Conservation (phyloP, 2,797 vertebrate genomes). For the Champsocephalus esox region DNA sequence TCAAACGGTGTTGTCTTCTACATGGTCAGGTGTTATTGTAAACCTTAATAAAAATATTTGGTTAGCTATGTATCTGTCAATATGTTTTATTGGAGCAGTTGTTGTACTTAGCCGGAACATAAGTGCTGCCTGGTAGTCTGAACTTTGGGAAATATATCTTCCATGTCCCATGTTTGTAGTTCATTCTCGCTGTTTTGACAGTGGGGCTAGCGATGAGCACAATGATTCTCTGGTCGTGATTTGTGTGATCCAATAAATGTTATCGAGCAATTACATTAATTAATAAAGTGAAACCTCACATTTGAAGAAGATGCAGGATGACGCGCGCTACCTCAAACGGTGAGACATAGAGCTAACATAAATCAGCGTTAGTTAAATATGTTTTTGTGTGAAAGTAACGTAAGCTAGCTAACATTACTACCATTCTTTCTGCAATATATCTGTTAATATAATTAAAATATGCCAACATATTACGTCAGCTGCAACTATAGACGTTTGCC, state of each 20-base stretch:
- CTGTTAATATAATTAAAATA: neutral
- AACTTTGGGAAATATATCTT: rapidly evolving
- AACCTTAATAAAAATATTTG: neutral
- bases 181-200: neutral
- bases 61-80: neutral
- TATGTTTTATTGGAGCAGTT: too few species aligned
- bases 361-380: neutral
- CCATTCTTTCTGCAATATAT: neutral
- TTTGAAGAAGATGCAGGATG: slow-evolving; percentile 74
- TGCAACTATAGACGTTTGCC: neutral
- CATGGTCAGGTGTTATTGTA: neutral
- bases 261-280: neutral
- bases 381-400: neutral
- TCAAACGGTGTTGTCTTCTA: neutral
- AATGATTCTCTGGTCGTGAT: slow-evolving; percentile 23
- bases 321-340: slow-evolving; percentile 76
- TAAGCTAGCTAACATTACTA: neutral
- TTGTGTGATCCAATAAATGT: slow-evolving; percentile 7
- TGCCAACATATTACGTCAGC: neutral
- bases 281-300: neutral
- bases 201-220: neutral
- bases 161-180: slow-evolving; percentile 50
- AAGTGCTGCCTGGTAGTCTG: neutral
- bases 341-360: slow-evolving; percentile 25
- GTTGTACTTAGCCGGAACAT: neutral